Conservation (phyloP, 2,113 vertebrate genomes). For the Illadopsis cleaveri region DNA sequence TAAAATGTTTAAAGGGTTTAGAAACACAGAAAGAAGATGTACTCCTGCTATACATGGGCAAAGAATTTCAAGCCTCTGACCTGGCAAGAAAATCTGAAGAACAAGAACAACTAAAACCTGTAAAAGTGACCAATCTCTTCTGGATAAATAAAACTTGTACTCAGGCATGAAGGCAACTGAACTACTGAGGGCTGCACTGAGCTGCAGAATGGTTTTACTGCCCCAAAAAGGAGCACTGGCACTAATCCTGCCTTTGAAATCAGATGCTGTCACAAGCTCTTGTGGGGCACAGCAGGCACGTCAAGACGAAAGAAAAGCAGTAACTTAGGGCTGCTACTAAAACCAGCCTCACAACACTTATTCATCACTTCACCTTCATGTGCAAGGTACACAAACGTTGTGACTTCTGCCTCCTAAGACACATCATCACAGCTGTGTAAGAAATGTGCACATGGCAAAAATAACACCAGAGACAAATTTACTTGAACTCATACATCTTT, state of each 20-base stretch:
- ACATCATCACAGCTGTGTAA: not conserved
- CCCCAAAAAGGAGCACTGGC: not conserved
- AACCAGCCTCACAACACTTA: not conserved
- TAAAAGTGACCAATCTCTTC: not conserved
- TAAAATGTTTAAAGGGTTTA: not conserved
- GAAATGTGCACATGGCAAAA: not conserved
- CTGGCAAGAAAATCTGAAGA: not conserved
- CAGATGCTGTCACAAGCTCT: not conserved
- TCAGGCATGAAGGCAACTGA: not conserved
- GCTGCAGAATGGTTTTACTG: not conserved
- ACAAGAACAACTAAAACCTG: not conserved
- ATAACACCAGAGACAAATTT: not conserved
- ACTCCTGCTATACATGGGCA: not conserved
- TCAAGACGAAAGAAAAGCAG: not conserved
- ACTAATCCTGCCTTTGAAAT: not conserved
- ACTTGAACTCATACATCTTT: not conserved
- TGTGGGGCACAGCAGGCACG: not conserved
- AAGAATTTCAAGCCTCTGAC: not conserved
- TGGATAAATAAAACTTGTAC: not conserved
- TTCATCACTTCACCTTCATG: rapidly evolving
- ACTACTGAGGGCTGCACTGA: not conserved
- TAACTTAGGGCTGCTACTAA: not conserved
- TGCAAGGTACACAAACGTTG: not conserved
- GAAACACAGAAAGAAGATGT: not conserved
- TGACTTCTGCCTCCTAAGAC: not conserved